A percentile compares a stretch with the other conserved stretches of the same genome.
Conservation (phyloP, 1,140 invertebrate genomes). For the Drusus annulatus region DNA sequence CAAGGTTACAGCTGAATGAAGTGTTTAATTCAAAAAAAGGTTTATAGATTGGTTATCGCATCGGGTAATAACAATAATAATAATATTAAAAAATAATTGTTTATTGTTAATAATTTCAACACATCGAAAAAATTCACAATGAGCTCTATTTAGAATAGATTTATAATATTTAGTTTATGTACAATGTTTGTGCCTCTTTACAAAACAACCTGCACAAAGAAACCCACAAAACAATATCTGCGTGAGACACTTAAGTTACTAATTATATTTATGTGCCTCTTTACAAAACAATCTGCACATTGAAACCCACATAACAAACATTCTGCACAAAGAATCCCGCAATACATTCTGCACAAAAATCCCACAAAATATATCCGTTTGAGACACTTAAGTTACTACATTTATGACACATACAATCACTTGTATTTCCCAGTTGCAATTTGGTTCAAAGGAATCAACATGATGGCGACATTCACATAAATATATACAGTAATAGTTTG, state of each 20-base stretch:
- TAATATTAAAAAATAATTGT: constrained; percentile 7
- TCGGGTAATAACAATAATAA: too few relatives aligned
- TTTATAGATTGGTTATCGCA: too few relatives aligned
- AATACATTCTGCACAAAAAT: constrained; percentile 15
- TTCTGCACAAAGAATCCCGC: constrained; percentile 14
- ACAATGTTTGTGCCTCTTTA: constrained; percentile 29
- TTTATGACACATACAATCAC: constrained; percentile 53
- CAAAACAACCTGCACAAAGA: constrained; percentile 22
- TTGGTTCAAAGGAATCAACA: constrained; percentile 28
- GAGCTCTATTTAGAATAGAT: constrained; percentile 18
- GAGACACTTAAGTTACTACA: constrained; percentile 38
- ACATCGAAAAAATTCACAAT: constrained; percentile 26
- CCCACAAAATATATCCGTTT: neutral
- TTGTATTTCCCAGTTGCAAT: constrained; percentile 39
- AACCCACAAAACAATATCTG: too few relatives aligned
- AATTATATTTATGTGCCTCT: neutral
- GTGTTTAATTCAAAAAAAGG: too few relatives aligned
- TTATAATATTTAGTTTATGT: constrained; percentile 18
- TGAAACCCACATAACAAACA: neutral
- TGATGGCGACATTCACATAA: constrained; percentile 49
- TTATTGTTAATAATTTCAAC: constrained; percentile 14
- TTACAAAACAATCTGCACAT: constrained; percentile 11
- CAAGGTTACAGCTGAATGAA: too few relatives aligned
- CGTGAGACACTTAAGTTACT: too few relatives aligned
- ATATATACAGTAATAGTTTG: constrained; percentile 49